These are phyloP conservation scores for Sarcophaga peregrina DNA, from an alignment of 1,140 invertebrate genomes.

Conservation along the genomic window DNA sequence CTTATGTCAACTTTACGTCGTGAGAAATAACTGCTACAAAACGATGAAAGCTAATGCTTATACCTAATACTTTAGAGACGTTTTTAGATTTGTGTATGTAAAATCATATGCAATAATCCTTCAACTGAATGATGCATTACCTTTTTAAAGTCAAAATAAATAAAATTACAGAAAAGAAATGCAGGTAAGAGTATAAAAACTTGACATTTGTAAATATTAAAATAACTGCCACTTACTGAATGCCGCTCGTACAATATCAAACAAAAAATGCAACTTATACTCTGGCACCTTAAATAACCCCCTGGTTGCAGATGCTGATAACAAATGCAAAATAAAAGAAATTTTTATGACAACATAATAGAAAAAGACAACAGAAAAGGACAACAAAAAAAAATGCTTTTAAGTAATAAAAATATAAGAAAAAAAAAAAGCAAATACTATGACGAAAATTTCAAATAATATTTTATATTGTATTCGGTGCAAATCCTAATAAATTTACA, in stretches of 20 bases:
- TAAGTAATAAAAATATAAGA: neutral
- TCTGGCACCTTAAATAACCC: neutral
- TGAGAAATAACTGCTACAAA: too few relatives aligned
- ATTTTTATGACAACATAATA: neutral
- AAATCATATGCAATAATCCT: too few relatives aligned
- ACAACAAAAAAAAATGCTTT: slow-evolving; percentile 3
- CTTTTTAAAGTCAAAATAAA: too few relatives aligned
- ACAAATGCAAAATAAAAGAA: neutral
- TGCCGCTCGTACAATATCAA: too few relatives aligned
- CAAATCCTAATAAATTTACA: neutral
- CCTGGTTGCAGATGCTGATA: neutral
- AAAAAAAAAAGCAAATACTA: neutral
- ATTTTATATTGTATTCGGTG: neutral
- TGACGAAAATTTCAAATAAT: neutral
- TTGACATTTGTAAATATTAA: slow-evolving; percentile 25
- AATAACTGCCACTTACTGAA: slow-evolving; percentile 13
- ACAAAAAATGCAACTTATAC: too few relatives aligned
- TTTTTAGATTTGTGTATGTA: too few relatives aligned
- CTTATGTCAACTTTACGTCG: too few relatives aligned
- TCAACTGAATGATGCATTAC: too few relatives aligned
- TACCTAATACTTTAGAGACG: too few relatives aligned
- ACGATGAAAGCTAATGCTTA: too few relatives aligned
- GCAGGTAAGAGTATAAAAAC: too few relatives aligned
- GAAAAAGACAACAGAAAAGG: neutral
- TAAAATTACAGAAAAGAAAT: neutral